Base-by-base conservation (phyloP, 2,797 vertebrate genomes). In the Sphenopsis melanotis region DNA sequence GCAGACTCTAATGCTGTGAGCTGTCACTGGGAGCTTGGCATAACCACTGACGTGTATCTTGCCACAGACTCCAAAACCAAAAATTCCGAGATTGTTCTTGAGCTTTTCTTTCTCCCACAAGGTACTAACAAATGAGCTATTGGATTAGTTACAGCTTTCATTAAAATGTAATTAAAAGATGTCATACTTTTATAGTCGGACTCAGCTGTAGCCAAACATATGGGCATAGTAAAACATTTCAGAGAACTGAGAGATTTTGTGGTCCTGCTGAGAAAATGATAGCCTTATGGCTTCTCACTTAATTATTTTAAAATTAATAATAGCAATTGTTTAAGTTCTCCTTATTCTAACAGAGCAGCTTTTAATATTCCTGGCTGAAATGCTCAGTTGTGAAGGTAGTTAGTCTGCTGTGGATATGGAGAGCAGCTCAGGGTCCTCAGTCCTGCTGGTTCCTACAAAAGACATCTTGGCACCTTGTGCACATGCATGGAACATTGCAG, bases 161-260 rank as follows among this genome's bases (percentile, higher is more conserved):
- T 96, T 49, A 87, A 95, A 94, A 93, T 90, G 71, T 96, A 97
- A 97, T 97, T 97, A 97, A 96, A 97, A 96, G 90, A 93, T 97
- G 96, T 95, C 95, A 89, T 91, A 88, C 83, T 96, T 96, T 96
- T 95, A 94, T 92, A 94, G 96, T 93, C 0, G 34, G 93, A 82
- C 90, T 97, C 97, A 97, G 96, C 96, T 97, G 97, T 94, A 97
- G 95, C 93, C 95, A 94, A 96, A 94, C 97, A 96, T 97, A 97
- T 90, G 95, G 95, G 93, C 94, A 94, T 63, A 92, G 90, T 95
- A 95, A 97, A 97, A 74, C 66, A 90, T 91, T 97, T 94, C 83
- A 78, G 41, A 89, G 85, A 93, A 80, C 85, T 66, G 81, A 86
- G 96, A 94, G 93, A 96, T 87, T 94, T 89, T 87, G 95, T 88